phyloP scores from a whole-genome alignment of 2,113 vertebrate genomes.

The Trochalopteron elliotii region DNA sequence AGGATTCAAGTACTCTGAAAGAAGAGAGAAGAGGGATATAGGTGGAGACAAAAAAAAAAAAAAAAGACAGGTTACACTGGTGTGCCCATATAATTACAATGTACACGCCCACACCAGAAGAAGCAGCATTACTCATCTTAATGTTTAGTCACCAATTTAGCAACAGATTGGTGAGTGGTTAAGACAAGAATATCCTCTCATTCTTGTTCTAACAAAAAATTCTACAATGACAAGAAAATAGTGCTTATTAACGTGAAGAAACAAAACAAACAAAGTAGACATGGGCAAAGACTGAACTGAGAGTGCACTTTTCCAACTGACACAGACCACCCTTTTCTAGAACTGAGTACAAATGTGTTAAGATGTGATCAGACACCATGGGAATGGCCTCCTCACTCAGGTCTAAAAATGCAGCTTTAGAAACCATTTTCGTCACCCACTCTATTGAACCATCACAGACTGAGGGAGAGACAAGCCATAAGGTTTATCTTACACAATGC shows the following conservation, averaged over 20 bases:
- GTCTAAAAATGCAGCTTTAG: not conserved
- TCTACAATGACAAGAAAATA: not conserved
- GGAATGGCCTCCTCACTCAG: not conserved
- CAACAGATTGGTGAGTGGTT: conserved; percentile 22
- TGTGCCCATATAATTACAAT: conserved; percentile 46
- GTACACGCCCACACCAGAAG: conserved; percentile 64
- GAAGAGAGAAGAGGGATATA: conserved; percentile 55
- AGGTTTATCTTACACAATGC: not conserved
- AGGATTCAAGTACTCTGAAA: conserved; percentile 88
- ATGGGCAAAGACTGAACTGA: not conserved
- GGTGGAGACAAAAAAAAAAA: conserved; percentile 46
- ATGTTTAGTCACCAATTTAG: conserved; percentile 46
- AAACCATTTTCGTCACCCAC: not conserved
- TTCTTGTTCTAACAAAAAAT: conserved; percentile 24
- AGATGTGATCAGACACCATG: not conserved
- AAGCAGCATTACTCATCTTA: conserved; percentile 46
- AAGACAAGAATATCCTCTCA: conserved; percentile 42
- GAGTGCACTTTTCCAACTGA: not conserved
- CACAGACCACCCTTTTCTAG: not conserved
- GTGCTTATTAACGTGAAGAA: not conserved
- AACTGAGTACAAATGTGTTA: not conserved
- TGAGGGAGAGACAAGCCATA: not conserved
- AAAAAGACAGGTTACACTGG: conserved; percentile 53
- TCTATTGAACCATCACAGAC: not conserved
- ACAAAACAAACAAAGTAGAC: not conserved